A percentile compares a stretch with the other conserved stretches of the same genome.
Conservation (phyloP, 2,888 invertebrate genomes). For the Orgyia antiqua region DNA sequence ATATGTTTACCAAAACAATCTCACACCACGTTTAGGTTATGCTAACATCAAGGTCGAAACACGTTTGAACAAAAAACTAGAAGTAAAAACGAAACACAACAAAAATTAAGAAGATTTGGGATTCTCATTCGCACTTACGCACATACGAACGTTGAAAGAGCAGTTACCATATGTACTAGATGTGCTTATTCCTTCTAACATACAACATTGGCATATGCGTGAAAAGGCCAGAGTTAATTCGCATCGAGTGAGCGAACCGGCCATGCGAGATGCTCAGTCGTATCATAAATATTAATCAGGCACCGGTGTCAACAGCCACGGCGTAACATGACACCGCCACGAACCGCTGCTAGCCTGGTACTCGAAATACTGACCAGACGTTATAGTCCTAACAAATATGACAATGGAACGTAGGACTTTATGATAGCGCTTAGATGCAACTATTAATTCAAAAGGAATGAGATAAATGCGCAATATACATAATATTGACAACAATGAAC, state of each 20-base stretch:
- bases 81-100: constrained; percentile 46
- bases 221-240: constrained; percentile 63
- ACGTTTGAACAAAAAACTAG: constrained; percentile 34
- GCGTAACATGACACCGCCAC: constrained; percentile 75
- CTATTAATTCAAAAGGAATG: constrained; percentile 6
- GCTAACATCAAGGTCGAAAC: constrained; percentile 35
- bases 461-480: no score
- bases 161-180: constrained; percentile 51
- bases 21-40: no score
- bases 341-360: constrained; percentile 70
- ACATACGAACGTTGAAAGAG: constrained; percentile 61
- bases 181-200: constrained; percentile 44
- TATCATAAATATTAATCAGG: constrained; percentile 79
- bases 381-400: constrained; percentile 39
- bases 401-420: constrained; percentile 27
- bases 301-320: constrained; percentile 79
- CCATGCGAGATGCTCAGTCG: constrained; percentile 77
- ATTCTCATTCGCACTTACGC: constrained; percentile 74
- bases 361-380: constrained; percentile 51
- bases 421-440: constrained; percentile 9
- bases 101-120: constrained; percentile 68
- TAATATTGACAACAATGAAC: no score
- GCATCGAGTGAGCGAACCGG: constrained; percentile 69
- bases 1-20: constrained; percentile 27
- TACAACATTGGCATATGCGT: constrained; percentile 34